A percentile compares a stretch with the other conserved stretches of the same genome.
Evolutionary conservation across 2,113 vertebrate species (phyloP).

Genomic region (Promerops cafer): DNA sequence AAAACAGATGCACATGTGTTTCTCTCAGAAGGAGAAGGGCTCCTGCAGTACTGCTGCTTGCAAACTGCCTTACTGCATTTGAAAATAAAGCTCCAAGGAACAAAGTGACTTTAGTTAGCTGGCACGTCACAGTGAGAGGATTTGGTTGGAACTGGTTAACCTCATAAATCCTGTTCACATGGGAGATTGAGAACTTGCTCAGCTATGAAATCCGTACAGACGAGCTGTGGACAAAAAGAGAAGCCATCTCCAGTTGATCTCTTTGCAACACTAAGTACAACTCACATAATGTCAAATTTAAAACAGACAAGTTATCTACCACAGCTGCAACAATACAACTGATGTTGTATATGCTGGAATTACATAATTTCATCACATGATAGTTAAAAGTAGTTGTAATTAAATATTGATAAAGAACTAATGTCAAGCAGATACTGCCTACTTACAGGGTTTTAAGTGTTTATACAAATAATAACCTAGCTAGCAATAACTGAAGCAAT

Average conservation of each 20-base stretch:
- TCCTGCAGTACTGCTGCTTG: not conserved
- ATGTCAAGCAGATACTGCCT: not conserved
- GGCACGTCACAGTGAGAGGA: not conserved
- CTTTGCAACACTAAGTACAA: not conserved
- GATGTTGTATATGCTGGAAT: not conserved
- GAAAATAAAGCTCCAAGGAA: not conserved
- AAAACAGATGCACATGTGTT: not conserved
- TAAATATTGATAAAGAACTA: not conserved
- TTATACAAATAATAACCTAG: not conserved
- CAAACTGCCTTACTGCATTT: not conserved
- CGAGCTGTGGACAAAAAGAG: not conserved
- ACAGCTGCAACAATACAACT: not conserved
- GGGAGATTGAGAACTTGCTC: not conserved
- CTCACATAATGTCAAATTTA: not conserved
- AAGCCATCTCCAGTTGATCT: not conserved
- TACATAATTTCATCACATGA: not conserved
- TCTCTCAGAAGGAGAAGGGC: not conserved
- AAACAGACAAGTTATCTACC: not conserved
- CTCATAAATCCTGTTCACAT: conserved; percentile 30
- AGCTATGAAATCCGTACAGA: conserved; percentile 34
- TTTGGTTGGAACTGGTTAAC: conserved; percentile 25
- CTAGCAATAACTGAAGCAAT: not conserved
- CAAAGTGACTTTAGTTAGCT: not conserved
- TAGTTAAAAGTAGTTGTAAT: not conserved
- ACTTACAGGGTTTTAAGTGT: not conserved